These are phyloP conservation scores for Alligator sinensis DNA, from an alignment of 2,113 vertebrate genomes.

Conservation along the genomic window DNA sequence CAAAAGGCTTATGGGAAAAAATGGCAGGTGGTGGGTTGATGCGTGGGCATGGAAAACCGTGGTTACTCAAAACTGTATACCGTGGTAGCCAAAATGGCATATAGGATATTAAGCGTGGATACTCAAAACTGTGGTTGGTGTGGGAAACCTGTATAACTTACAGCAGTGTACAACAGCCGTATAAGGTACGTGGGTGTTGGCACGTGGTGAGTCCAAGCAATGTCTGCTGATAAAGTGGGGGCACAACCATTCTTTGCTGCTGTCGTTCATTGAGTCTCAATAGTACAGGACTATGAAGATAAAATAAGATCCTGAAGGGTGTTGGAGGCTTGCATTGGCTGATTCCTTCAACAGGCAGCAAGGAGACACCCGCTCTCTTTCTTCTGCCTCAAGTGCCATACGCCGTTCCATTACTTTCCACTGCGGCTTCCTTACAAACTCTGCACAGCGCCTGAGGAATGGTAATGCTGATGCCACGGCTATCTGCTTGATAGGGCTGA, in stretches of 20 bases:
- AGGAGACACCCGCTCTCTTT: background rate
- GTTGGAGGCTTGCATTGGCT: background rate
- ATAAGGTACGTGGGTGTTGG: too few relatives aligned
- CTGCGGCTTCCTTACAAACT: background rate
- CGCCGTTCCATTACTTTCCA: background rate
- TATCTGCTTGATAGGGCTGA: background rate
- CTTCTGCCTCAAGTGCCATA: accelerated
- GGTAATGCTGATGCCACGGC: background rate
- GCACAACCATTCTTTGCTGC: background rate
- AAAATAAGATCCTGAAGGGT: background rate
- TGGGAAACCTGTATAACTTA: too few relatives aligned
- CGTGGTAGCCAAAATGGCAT: too few relatives aligned
- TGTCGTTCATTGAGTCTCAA: background rate
- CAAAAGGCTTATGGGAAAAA: too few relatives aligned
- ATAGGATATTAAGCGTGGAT: too few relatives aligned
- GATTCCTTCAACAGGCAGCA: background rate
- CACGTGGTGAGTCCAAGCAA: too few relatives aligned
- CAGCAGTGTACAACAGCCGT: too few relatives aligned
- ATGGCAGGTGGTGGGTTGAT: too few relatives aligned
- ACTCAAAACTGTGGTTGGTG: too few relatives aligned
- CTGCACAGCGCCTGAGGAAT: background rate
- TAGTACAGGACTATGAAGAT: background rate
- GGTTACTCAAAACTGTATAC: too few relatives aligned
- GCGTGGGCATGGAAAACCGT: too few relatives aligned
- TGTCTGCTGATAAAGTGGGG: too few relatives aligned